Percentiles rank a stretch among this genome's conserved stretches.
Evolutionary conservation across 2,113 vertebrate genomes (phyloP).

Genomic region (Seriola rivoliana): DNA sequence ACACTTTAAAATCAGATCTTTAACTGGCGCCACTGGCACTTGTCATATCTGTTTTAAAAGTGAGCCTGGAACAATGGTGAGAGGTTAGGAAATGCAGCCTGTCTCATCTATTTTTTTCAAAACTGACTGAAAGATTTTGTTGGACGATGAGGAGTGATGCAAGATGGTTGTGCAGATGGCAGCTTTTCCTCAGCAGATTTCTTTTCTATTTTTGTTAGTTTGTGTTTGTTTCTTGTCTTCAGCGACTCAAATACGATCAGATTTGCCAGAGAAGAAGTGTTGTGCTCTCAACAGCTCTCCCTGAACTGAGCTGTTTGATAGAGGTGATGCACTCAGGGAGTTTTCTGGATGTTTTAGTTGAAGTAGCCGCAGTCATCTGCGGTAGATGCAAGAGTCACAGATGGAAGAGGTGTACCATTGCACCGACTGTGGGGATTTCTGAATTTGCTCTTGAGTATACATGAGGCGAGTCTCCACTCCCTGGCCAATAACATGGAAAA

Average conservation of each 20-base stretch:
- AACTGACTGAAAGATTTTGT: background rate
- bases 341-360: background rate
- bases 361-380: constrained; percentile 8
- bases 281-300: background rate
- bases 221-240: background rate
- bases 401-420: constrained; percentile 11
- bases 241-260: background rate
- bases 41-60: background rate
- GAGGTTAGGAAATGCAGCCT: background rate
- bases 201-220: background rate
- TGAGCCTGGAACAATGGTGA: background rate
- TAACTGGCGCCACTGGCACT: background rate
- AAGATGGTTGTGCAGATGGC: background rate
- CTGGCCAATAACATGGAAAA: background rate
- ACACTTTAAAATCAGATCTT: no score
- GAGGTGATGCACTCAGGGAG: background rate
- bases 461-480: background rate
- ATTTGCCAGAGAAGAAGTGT: background rate
- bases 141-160: background rate
- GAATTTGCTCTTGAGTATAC: background rate
- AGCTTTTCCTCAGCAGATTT: background rate
- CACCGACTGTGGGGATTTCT: background rate
- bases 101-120: background rate
- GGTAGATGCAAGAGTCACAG: constrained; percentile 3
- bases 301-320: background rate